Conservation (phyloP, 2,797 vertebrate species). For the Poeciliopsis paucimaculata region DNA sequence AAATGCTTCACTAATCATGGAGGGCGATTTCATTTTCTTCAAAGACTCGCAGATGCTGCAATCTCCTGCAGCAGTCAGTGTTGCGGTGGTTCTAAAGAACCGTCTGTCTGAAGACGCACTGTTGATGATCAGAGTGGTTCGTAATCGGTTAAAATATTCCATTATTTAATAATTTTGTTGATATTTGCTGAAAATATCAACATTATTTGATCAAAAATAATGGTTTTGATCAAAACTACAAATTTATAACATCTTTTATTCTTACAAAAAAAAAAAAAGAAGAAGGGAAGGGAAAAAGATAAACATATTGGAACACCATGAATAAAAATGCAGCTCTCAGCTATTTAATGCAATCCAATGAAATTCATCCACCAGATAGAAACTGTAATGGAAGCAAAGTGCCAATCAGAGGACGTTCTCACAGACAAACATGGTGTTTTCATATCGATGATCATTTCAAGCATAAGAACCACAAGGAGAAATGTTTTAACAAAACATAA, state of each 20-base stretch:
- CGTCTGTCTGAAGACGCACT: not conserved
- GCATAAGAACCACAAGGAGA: not conserved
- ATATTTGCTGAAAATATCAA: not conserved
- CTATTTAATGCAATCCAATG: not conserved
- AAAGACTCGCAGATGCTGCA: not conserved
- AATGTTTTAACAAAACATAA: not conserved
- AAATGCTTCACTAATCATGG: not conserved
- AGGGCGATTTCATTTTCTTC: not conserved
- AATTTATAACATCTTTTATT: not conserved
- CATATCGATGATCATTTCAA: not conserved
- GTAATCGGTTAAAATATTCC: not conserved
- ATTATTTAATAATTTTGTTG: not conserved
- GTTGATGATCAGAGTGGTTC: not conserved
- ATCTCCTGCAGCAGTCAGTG: not conserved
- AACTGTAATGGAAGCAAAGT: not conserved
- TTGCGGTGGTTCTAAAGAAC: not conserved
- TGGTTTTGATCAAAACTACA: not conserved
- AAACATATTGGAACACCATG: not conserved
- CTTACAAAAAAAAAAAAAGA: not conserved
- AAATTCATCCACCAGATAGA: not conserved
- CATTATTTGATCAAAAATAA: not conserved
- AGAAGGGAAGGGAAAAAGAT: not conserved
- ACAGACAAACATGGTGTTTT: not conserved
- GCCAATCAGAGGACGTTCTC: not conserved
- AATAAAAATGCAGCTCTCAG: not conserved